Conservation (phyloP, 2,113 vertebrate species). For the Ceyx margarethae region DNA sequence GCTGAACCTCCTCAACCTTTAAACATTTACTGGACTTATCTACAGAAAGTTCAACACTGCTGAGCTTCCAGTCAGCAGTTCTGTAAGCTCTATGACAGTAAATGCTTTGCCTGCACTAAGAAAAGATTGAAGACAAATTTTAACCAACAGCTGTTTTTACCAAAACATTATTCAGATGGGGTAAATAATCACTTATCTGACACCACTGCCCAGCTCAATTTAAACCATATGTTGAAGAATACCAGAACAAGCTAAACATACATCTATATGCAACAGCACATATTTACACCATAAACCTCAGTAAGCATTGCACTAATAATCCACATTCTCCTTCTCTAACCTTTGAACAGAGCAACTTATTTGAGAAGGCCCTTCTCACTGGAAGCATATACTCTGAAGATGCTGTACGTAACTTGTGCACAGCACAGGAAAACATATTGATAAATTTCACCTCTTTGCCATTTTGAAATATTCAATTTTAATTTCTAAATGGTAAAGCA, state of each 20-base stretch:
- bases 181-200: not conserved
- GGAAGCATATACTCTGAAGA: rapidly evolving
- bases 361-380: not conserved
- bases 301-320: not conserved
- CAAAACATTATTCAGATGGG: not conserved
- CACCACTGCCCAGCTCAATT: not conserved
- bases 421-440: not conserved
- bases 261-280: not conserved
- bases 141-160: not conserved
- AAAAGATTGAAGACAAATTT: not conserved
- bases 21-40: not conserved
- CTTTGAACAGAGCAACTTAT: not conserved
- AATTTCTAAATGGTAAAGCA: not conserved
- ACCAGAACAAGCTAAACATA: not conserved
- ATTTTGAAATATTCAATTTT: not conserved
- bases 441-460: not conserved
- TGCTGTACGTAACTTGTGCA: not conserved
- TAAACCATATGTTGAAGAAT: not conserved
- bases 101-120: not conserved
- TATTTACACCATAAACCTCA: not conserved
- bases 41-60: not conserved
- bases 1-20: not conserved
- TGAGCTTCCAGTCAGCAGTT: not conserved
- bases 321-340: not conserved
- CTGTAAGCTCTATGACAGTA: not conserved